phyloP scores from a whole-genome alignment of 2,888 invertebrate genomes.

The Agrotis segetum region DNA sequence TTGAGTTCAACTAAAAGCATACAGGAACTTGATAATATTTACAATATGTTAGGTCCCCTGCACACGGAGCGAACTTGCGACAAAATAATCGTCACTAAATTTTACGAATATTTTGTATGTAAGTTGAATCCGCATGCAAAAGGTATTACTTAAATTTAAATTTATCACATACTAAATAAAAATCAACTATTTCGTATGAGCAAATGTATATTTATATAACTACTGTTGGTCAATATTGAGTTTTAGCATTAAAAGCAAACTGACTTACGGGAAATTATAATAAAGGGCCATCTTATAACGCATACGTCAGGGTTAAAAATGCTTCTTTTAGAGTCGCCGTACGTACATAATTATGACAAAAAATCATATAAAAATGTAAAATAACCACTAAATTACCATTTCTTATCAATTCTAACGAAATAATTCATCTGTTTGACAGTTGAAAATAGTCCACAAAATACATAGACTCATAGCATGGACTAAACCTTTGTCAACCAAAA shows the following conservation, averaged over 20 bases:
- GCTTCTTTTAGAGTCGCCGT: background rate
- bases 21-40: constrained; percentile 76
- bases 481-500: no score
- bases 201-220: constrained; percentile 83
- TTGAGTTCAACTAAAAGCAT: constrained; percentile 67
- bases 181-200: constrained; percentile 87
- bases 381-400: no score
- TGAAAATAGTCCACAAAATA: no score
- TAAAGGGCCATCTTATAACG: constrained; percentile 13
- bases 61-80: constrained; percentile 47
- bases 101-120: background rate
- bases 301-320: background rate
- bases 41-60: constrained; percentile 59
- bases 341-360: no score
- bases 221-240: constrained; percentile 86
- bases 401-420: no score
- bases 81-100: constrained; percentile 26
- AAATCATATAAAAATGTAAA: no score
- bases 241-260: constrained; percentile 64
- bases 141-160: constrained; percentile 63
- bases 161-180: constrained; percentile 85
- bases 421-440: no score
- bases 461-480: no score
- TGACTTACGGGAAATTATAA: constrained; percentile 33
- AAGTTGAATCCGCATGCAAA: constrained; percentile 35